phyloP scores from a whole-genome alignment of 2,888 invertebrate genomes.

The Cantharis rustica region DNA sequence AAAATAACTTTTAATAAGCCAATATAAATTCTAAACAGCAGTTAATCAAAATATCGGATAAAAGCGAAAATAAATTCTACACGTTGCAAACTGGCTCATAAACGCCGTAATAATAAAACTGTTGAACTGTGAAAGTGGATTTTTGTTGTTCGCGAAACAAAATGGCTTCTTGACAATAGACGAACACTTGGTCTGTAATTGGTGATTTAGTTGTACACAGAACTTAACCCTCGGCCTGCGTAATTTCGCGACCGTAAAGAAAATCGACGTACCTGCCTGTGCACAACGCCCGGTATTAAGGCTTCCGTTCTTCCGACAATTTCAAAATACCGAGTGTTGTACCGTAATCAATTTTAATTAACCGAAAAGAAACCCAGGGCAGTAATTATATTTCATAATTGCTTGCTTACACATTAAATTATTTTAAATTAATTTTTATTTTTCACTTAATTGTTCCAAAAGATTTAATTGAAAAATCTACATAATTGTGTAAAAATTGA shows the following conservation, averaged over 20 bases:
- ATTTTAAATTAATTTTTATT: not conserved
- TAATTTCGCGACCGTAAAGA: not conserved
- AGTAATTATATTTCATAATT: not conserved
- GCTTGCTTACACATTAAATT: not conserved
- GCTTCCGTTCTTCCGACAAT: no score
- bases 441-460: not conserved
- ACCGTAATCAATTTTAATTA: not conserved
- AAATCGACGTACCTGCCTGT: not conserved
- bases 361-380: not conserved
- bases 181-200: constrained; percentile 43
- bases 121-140: constrained; percentile 57
- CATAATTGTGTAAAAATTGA: not conserved
- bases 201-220: constrained; percentile 46
- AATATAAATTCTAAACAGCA: constrained; percentile 34
- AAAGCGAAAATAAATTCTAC: constrained; percentile 42
- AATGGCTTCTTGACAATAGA: constrained; percentile 51
- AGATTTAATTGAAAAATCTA: not conserved
- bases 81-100: constrained; percentile 47
- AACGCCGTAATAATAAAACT: constrained; percentile 54
- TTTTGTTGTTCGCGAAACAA: constrained; percentile 52
- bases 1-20: constrained; percentile 24
- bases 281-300: not conserved
- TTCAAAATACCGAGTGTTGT: not conserved
- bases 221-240: not conserved
- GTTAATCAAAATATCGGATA: constrained; percentile 38